Percentiles rank a stretch among this genome's conserved stretches.
These are phyloP conservation scores for Chironomus tepperi DNA, from an alignment of 1,140 invertebrate genomes.

Conservation along the genomic window DNA sequence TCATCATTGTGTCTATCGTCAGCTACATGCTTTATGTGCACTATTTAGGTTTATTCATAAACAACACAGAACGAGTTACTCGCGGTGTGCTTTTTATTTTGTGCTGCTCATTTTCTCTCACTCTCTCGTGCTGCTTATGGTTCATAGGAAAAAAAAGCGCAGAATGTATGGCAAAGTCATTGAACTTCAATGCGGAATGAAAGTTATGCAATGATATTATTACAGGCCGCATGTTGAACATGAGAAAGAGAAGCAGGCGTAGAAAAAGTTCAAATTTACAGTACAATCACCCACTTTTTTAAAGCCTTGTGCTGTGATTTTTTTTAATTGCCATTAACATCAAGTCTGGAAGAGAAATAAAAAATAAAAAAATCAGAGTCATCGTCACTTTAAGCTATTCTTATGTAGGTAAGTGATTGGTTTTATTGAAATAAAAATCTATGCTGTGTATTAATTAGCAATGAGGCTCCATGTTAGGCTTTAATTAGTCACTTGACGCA, in stretches of 20 bases:
- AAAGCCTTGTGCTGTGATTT: not conserved
- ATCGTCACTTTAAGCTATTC: not conserved
- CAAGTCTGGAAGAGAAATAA: too few relatives aligned
- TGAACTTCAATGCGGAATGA: slow-evolving; percentile 23
- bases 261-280: slow-evolving; percentile 23
- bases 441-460: not conserved
- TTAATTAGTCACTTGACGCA: not conserved
- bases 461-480: not conserved
- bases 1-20: not conserved
- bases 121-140: too few relatives aligned
- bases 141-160: too few relatives aligned
- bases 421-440: not conserved
- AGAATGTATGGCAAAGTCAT: slow-evolving; percentile 4
- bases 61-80: too few relatives aligned
- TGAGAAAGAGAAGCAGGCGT: not conserved
- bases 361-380: not conserved
- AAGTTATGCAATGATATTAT: slow-evolving; percentile 20
- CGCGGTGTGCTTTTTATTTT: too few relatives aligned
- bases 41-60: too few relatives aligned
- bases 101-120: too few relatives aligned
- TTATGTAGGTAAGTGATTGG: not conserved
- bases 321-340: not conserved
- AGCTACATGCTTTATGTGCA: not conserved
- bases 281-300: slow-evolving; percentile 22
- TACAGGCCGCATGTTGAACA: not conserved